Evolutionary conservation across 2,113 vertebrate species (phyloP).

Genomic region (Bubo bubo): DNA sequence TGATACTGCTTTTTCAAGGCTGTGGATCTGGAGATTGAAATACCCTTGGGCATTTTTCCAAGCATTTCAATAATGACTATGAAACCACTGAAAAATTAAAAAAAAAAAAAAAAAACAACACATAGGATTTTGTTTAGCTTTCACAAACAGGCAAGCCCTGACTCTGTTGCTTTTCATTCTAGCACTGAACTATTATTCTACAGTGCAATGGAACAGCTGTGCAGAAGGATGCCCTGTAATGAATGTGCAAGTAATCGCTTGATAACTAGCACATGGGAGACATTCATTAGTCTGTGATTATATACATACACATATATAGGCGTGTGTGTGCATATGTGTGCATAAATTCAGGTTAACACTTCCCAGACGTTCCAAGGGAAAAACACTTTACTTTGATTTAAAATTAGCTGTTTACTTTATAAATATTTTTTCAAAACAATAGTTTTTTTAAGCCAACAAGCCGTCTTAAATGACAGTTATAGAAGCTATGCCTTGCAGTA

Average conservation of each 20-base stretch:
- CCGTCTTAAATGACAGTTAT: not conserved
- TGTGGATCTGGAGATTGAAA: not conserved
- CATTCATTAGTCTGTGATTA: conserved; percentile 13
- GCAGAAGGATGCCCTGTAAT: not conserved
- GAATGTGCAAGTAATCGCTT: not conserved
- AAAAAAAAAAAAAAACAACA: not conserved
- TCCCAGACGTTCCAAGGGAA: not conserved
- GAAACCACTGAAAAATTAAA: not conserved
- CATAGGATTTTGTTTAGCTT: not conserved
- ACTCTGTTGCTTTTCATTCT: not conserved
- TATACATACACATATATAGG: not conserved
- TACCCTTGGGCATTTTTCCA: not conserved
- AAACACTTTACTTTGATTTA: not conserved
- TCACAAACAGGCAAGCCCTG: not conserved
- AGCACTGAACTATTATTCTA: not conserved
- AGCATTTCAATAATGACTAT: not conserved
- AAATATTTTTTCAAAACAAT: not conserved
- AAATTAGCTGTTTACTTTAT: not conserved
- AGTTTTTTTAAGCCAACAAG: not conserved
- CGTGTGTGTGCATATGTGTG: not conserved
- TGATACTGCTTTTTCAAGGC: not conserved
- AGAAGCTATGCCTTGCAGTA: not conserved
- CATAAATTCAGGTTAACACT: not conserved
- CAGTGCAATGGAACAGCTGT: not conserved
- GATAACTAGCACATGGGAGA: conserved; percentile 39